Conservation (phyloP, 1,140 invertebrate species). For the Hypsibius dujardini region DNA sequence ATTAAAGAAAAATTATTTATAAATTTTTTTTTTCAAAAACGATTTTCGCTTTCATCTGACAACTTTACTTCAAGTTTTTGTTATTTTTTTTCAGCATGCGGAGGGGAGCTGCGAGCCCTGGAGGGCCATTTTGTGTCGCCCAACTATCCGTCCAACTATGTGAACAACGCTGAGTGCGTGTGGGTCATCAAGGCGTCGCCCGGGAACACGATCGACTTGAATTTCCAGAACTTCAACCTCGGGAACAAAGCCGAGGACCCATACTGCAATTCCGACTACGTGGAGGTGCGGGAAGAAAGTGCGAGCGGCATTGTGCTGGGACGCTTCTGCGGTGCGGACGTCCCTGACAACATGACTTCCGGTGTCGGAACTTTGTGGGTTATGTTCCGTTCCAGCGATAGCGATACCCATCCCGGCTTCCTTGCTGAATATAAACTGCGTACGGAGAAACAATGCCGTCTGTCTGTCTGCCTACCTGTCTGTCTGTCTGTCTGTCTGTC, state of each 20-base stretch:
- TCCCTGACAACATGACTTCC: conserved; percentile 41
- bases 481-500: too few species aligned
- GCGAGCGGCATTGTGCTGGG: conserved; percentile 46
- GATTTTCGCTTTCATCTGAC: too few species aligned
- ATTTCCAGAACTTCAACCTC: conserved; percentile 51
- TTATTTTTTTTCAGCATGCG: conserved; percentile 42
- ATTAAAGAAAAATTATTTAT: too few species aligned
- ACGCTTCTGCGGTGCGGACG: conserved; percentile 48
- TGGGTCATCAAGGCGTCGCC: conserved; percentile 48
- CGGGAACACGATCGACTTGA: conserved; percentile 46
- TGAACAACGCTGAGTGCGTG: conserved; percentile 50
- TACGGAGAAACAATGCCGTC: too few species aligned
- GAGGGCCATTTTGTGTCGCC: conserved; percentile 52
- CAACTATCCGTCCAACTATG: conserved; percentile 59
- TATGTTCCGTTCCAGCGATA: conserved; percentile 54
- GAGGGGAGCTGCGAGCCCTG: conserved; percentile 44
- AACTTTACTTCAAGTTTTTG: too few species aligned
- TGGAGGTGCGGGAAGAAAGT: conserved; percentile 53
- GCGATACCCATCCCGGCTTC: conserved; percentile 50
- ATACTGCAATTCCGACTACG: conserved; percentile 60
- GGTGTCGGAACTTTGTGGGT: conserved; percentile 47
- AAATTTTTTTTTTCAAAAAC: too few species aligned
- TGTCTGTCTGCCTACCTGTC: too few species aligned
- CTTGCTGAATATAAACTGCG: conserved; percentile 49
- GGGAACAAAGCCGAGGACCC: conserved; percentile 52